Evolutionary conservation across 2,113 vertebrate species (phyloP).

Genomic region (Clinocottus analis): DNA sequence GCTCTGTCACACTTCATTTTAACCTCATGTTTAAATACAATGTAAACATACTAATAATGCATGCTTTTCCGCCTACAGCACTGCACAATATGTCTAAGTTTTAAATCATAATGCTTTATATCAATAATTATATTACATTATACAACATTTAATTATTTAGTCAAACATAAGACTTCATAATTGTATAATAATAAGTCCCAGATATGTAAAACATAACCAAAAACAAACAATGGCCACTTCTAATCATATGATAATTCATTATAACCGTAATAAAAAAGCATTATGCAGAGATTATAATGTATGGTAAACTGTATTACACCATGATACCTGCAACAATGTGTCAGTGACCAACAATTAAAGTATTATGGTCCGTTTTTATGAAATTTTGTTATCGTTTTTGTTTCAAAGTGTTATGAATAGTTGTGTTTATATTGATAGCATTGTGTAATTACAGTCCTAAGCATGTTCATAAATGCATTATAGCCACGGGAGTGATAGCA

Average conservation of each 20-base stretch:
- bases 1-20: background rate
- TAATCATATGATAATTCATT: background rate
- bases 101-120: background rate
- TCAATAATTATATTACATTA: background rate
- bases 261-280: background rate
- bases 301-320: background rate
- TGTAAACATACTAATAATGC: background rate
- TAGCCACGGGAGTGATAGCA: background rate
- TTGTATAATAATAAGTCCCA: background rate
- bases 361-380: too few relatives aligned
- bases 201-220: background rate
- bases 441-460: background rate
- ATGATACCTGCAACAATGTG: background rate
- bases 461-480: background rate
- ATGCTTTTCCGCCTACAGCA: background rate
- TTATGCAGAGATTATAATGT: background rate
- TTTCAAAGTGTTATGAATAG: background rate
- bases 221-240: background rate
- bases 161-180: background rate
- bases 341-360: background rate
- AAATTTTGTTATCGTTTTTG: too few relatives aligned
- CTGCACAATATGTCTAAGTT: background rate
- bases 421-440: background rate
- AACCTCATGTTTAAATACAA: background rate
- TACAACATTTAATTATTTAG: background rate